Conservation (phyloP, 2,888 invertebrate genomes). For the Acronicta leporina region DNA sequence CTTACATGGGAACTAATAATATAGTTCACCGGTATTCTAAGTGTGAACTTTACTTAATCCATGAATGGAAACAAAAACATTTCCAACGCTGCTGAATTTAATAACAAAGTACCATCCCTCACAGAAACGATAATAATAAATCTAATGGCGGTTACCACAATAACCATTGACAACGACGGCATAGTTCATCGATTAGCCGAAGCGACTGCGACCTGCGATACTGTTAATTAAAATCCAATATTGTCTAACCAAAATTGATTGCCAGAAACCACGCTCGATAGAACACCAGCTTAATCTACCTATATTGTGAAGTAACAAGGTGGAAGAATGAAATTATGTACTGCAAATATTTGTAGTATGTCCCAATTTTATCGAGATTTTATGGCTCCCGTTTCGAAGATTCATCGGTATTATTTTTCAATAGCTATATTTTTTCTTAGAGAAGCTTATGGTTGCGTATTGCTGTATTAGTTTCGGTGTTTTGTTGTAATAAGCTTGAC, state of each 20-base stretch:
- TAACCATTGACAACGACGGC: conserved; percentile 69
- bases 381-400: conserved; percentile 22
- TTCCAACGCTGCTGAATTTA: conserved; percentile 26
- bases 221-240: conserved; percentile 89
- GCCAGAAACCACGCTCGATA: conserved; percentile 71
- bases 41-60: not conserved
- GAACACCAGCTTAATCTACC: conserved; percentile 60
- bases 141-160: conserved; percentile 66
- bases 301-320: conserved; percentile 54
- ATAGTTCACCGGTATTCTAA: too few relatives aligned
- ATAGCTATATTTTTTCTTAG: conserved; percentile 18
- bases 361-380: conserved; percentile 51
- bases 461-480: conserved; percentile 27
- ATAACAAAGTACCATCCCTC: conserved; percentile 48
- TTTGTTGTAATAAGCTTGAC: not conserved
- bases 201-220: conserved; percentile 73
- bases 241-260: conserved; percentile 89
- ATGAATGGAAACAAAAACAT: conserved; percentile 5
- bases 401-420: conserved; percentile 39
- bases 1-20: too few relatives aligned
- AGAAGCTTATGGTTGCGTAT: not conserved
- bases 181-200: conserved; percentile 74
- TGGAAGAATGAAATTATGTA: conserved; percentile 52
- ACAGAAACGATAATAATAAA: conserved; percentile 59
- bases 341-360: conserved; percentile 53